Evolutionary conservation across 2,888 invertebrate genomes (phyloP), one percentile per base, ranked within the genome.

Genomic region (Drosophila austrosaltans): DNA sequence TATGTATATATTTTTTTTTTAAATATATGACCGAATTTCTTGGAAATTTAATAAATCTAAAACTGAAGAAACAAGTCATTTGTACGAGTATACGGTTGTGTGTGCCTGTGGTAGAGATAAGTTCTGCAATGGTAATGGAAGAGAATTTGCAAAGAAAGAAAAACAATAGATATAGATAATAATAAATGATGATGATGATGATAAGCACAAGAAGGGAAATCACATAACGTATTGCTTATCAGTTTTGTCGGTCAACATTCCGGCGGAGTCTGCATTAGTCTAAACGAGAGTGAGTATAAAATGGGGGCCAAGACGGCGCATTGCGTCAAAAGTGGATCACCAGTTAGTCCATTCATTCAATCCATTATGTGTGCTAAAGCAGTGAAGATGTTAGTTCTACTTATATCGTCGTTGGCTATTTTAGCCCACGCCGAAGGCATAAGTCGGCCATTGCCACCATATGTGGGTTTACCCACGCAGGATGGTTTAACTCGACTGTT

Each of bases 401-500:
- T 80, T 36, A n/a, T 25, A 4, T 53, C 40, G 42, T 73, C 57
- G 66, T 48, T 73, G 22, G 63, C 54, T 3, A 3, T 69, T 1
- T 12, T 76, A 36, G 63, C 48, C 3, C 58, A 61, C 16, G 65
- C 69, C 12, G 58, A 79, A 44, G 69, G 60, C 2, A 42, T 76
- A 22, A 63, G 65, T 3, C 44, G 70, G 4, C 89, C 89, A 0
- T 20, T 87, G 71, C 88, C 88, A 0, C 88, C 88, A 0, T 67
- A 89, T 56, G 75, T 87, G 68, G 89, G 82, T 3, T 56, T 82
- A 32, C 85, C 88, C 54, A 81, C 77, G 0, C 74, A 79, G 58
- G 89, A 90, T 42, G 85, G 87, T 3, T 72, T 90, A 22, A 81
- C 90, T 1, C 79, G 77, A 3, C 68, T 91, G 25, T 86, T 90